These are phyloP conservation scores for Chlorospingus semifuscus DNA, from an alignment of 2,797 vertebrate species.

Conservation along the genomic window DNA sequence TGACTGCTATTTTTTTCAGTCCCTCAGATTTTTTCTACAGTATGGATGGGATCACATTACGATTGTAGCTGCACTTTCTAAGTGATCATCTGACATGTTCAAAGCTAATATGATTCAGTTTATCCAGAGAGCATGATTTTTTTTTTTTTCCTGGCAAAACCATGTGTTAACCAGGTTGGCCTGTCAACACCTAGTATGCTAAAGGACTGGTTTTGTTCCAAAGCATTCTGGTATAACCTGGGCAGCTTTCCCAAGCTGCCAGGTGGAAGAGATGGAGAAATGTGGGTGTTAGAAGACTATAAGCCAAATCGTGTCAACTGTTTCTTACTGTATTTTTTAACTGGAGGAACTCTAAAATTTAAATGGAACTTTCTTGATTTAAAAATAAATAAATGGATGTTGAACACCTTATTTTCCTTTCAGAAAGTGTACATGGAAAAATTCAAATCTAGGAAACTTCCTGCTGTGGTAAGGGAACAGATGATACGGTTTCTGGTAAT, in stretches of 20 bases:
- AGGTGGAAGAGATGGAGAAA: slow-evolving; percentile 53
- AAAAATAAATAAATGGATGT: slow-evolving; percentile 24
- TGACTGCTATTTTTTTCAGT: neutral
- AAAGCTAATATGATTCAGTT: slow-evolving; percentile 39
- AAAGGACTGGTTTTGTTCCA: slow-evolving; percentile 50
- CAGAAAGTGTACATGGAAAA: neutral
- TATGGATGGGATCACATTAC: neutral
- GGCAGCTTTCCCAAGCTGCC: slow-evolving; percentile 60
- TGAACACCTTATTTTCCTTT: neutral
- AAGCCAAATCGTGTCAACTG: slow-evolving; percentile 22
- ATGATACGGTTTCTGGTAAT: neutral
- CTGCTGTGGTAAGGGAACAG: neutral
- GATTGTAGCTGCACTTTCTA: neutral
- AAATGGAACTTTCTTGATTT: slow-evolving; percentile 4
- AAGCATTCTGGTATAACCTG: slow-evolving; percentile 62
- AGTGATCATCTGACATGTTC: slow-evolving; percentile 23
- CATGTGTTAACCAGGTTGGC: slow-evolving; percentile 63
- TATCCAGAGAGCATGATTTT: neutral
- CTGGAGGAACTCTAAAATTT: neutral
- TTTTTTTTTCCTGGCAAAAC: slow-evolving; percentile 31
- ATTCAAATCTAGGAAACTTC: neutral
- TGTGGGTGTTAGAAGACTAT: slow-evolving; percentile 12
- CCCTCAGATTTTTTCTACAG: neutral
- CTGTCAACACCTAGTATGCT: slow-evolving; percentile 65
- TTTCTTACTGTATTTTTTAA: slow-evolving; percentile 12